Conservation (phyloP, 2,888 invertebrate genomes). For the Plagodis dolabraria region DNA sequence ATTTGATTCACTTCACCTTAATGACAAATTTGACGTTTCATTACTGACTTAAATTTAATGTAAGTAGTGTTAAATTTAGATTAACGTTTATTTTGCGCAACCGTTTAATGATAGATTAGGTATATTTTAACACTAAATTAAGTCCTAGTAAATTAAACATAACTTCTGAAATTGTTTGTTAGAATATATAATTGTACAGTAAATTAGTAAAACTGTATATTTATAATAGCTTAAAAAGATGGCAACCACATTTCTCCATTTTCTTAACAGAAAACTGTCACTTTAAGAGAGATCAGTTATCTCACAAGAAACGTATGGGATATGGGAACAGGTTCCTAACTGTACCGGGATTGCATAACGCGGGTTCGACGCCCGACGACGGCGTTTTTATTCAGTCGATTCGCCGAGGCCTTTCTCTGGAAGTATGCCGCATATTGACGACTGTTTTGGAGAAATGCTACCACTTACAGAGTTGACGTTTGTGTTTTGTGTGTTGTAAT, state of each 20-base stretch:
- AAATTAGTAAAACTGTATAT: too few species aligned
- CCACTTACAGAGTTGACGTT: neutral
- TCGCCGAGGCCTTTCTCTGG: constrained; percentile 15
- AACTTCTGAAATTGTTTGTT: too few species aligned
- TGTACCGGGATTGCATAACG: constrained; percentile 35
- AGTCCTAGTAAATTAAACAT: too few species aligned
- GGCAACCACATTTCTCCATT: neutral
- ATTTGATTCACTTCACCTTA: too few species aligned
- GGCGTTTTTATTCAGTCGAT: constrained; percentile 26
- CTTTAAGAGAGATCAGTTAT: constrained; percentile 1
- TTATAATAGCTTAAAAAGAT: too few species aligned
- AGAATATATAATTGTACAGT: too few species aligned
- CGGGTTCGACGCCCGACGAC: constrained; percentile 60
- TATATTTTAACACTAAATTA: too few species aligned
- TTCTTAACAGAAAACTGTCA: neutral
- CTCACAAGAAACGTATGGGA: constrained; percentile 14
- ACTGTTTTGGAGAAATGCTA: constrained; percentile 3
- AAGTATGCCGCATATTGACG: constrained; percentile 11
- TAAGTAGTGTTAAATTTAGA: too few species aligned
- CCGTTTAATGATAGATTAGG: too few species aligned
- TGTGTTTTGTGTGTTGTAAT: neutral
- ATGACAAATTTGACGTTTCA: too few species aligned
- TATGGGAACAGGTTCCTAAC: constrained; percentile 37
- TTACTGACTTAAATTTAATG: too few species aligned
- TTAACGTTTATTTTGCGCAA: too few species aligned